These are phyloP conservation scores for Todiramphus chloris DNA, from an alignment of 2,113 vertebrate genomes.

Conservation along the genomic window DNA sequence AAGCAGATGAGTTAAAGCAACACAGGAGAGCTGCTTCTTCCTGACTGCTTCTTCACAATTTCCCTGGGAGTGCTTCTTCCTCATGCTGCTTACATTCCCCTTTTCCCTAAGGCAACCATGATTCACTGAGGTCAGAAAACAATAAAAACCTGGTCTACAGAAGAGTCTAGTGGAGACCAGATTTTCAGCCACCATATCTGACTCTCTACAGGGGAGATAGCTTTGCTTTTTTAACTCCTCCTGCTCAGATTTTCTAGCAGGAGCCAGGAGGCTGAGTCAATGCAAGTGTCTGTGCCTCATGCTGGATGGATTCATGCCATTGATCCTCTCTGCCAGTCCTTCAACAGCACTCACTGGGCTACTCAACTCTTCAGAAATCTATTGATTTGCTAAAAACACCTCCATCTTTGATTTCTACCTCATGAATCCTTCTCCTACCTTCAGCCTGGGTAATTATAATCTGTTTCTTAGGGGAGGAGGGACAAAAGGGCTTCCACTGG, in stretches of 20 bases:
- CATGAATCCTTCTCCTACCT: background rate
- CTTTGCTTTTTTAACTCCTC: background rate
- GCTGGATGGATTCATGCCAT: background rate
- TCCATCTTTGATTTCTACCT: background rate
- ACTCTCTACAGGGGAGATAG: background rate
- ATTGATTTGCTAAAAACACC: background rate
- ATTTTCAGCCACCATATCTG: background rate
- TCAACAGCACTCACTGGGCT: background rate
- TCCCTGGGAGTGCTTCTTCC: background rate
- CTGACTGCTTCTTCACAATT: background rate
- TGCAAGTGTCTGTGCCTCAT: background rate
- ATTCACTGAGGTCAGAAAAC: slow-evolving; percentile 7
- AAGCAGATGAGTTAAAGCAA: background rate
- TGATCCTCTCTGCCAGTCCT: background rate
- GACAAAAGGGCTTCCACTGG: background rate
- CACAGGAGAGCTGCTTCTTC: background rate
- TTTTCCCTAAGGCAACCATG: background rate
- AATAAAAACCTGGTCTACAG: background rate
- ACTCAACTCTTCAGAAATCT: background rate
- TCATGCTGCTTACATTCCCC: background rate
- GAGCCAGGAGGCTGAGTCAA: background rate
- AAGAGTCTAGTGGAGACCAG: background rate
- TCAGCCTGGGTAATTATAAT: background rate
- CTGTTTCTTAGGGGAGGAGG: background rate
- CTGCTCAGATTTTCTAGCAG: background rate